These are phyloP conservation scores for Nycticebus coucang DNA, from an alignment of 2,113 vertebrate species.

Conservation along the genomic window DNA sequence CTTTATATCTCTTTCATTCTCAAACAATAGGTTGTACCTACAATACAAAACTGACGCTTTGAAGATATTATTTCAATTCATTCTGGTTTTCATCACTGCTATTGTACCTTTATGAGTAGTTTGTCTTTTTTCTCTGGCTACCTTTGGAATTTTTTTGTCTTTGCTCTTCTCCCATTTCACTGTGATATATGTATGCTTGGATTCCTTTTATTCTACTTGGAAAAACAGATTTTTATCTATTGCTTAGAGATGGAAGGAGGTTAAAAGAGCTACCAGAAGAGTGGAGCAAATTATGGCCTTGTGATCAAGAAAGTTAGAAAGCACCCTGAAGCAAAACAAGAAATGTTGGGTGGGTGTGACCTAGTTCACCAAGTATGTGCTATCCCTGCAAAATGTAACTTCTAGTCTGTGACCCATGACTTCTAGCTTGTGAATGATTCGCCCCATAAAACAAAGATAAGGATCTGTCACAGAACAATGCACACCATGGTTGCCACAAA, in stretches of 20 bases:
- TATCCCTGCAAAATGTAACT: no score
- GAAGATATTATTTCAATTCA: background rate
- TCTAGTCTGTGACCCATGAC: no score
- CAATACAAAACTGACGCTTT: background rate
- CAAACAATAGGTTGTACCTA: background rate
- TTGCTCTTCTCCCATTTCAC: background rate
- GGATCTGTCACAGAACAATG: no score
- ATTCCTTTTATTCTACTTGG: background rate
- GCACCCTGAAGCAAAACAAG: no score
- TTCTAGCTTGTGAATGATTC: no score
- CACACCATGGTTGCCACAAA: no score
- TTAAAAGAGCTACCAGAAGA: no score
- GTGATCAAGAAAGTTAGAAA: no score
- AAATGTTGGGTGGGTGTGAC: no score
- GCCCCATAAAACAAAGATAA: no score
- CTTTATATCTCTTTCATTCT: conserved; percentile 6
- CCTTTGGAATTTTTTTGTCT: background rate
- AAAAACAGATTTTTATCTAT: background rate
- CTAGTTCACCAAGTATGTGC: no score
- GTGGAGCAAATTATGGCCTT: no score
- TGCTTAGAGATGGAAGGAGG: background rate
- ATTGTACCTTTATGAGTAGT: background rate
- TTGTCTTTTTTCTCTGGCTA: background rate
- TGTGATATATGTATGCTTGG: background rate
- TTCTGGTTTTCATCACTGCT: background rate